These are phyloP conservation scores for Leucopsar rothschildi DNA, from an alignment of 2,113 vertebrate species.

Conservation along the genomic window DNA sequence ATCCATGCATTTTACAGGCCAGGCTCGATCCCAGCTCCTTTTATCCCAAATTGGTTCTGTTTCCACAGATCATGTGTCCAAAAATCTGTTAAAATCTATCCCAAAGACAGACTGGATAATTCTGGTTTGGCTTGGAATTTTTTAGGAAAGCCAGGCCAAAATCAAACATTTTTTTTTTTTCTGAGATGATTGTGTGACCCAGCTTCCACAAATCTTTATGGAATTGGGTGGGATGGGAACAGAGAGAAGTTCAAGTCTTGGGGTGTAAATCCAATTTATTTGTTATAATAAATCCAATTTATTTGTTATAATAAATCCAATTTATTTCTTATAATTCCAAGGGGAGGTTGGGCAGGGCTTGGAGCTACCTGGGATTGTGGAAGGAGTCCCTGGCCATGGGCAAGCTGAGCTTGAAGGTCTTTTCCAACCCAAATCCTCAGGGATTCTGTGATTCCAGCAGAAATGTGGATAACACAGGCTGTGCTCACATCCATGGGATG, in stretches of 20 bases:
- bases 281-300: not conserved
- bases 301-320: not conserved
- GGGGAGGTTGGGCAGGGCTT: rapidly evolving
- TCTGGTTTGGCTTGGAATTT: rapidly evolving
- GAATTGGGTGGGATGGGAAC: not conserved
- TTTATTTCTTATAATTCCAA: not conserved
- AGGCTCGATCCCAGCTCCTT: not conserved
- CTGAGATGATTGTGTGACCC: not conserved
- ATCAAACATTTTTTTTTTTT: not conserved
- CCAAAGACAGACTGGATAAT: not conserved
- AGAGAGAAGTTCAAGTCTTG: no score
- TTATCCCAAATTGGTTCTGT: not conserved
- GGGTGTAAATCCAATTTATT: not conserved
- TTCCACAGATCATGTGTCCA: not conserved
- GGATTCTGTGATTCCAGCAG: not conserved
- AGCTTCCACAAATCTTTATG: not conserved
- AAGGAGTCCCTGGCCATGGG: not conserved
- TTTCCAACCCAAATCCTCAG: no score
- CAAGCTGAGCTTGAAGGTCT: not conserved
- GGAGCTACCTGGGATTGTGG: not conserved
- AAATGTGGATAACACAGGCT: not conserved
- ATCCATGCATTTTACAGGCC: rapidly evolving
- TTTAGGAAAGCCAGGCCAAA: not conserved
- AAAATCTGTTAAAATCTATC: not conserved
- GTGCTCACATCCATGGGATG: rapidly evolving